These are phyloP conservation scores for Pecten maximus DNA, from an alignment of 2,888 invertebrate species.

Conservation along the genomic window DNA sequence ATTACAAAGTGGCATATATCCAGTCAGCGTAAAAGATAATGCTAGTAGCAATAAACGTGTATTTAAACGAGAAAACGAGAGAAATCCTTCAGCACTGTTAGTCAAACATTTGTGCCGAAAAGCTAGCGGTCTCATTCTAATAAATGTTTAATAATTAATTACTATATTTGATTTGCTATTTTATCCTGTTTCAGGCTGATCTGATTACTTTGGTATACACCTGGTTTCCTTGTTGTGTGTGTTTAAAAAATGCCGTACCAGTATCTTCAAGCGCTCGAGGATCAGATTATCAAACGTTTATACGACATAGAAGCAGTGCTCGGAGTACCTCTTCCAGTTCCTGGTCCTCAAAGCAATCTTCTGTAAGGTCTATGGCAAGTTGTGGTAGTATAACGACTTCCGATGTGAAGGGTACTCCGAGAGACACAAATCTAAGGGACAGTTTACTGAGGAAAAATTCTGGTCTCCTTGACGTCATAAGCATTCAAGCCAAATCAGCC, in stretches of 20 bases:
- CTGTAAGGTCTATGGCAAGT: background rate
- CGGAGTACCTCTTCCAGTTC: background rate
- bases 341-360: background rate
- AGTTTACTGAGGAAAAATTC: conserved; percentile 9
- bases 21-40: too few species aligned
- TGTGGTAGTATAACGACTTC: conserved; percentile 1
- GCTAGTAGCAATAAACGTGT: too few species aligned
- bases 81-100: too few species aligned
- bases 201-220: conserved; percentile 48
- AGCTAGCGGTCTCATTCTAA: too few species aligned
- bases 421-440: background rate
- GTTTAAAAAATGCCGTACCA: conserved; percentile 23
- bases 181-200: conserved; percentile 48
- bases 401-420: background rate
- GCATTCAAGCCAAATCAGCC: conserved; percentile 18
- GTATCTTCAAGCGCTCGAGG: background rate
- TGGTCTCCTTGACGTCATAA: conserved; percentile 14
- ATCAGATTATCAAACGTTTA: background rate
- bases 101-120: too few species aligned
- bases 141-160: too few species aligned
- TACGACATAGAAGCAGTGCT: conserved; percentile 8
- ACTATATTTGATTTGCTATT: too few species aligned
- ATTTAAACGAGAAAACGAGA: too few species aligned
- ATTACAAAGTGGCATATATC: too few species aligned
- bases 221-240: conserved; percentile 52